Evolutionary conservation across 2,113 vertebrate species (phyloP).

Genomic region (Lophochroa leadbeateri): DNA sequence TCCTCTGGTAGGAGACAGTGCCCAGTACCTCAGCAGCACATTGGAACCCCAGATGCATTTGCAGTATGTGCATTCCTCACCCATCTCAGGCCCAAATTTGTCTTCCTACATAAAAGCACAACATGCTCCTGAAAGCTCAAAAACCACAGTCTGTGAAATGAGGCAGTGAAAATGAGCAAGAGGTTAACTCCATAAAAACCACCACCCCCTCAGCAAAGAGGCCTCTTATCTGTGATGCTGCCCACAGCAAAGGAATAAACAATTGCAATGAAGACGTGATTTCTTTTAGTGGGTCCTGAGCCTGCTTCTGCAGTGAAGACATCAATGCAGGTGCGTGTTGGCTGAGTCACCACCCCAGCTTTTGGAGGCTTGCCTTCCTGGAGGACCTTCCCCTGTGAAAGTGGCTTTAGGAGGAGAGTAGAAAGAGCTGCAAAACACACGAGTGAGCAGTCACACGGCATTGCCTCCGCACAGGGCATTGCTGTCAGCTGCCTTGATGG

Average conservation of each 20-base stretch:
- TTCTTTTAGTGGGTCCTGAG: background rate
- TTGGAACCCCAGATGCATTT: too few relatives aligned
- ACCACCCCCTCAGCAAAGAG: background rate
- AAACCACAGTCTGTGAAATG: background rate
- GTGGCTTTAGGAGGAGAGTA: background rate
- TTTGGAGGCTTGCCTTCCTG: background rate
- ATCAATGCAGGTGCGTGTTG: accelerated
- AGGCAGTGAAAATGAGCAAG: background rate
- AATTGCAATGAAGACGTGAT: background rate
- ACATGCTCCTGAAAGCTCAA: background rate
- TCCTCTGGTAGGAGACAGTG: background rate
- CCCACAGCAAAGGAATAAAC: background rate
- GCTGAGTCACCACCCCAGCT: background rate
- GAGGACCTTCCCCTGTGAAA: background rate
- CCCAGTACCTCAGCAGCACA: background rate
- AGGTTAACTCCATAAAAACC: background rate
- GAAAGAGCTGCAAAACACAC: background rate
- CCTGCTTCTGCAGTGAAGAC: background rate
- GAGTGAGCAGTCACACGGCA: background rate
- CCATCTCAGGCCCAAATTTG: background rate
- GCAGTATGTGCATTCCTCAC: background rate
- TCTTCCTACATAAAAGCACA: background rate
- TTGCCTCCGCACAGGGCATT: background rate
- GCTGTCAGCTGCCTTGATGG: background rate
- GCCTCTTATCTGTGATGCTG: background rate